Evolutionary conservation across 2,888 invertebrate species (phyloP), one percentile per base, ranked within the genome.

Genomic region (Pristionchus maxplancki): DNA sequence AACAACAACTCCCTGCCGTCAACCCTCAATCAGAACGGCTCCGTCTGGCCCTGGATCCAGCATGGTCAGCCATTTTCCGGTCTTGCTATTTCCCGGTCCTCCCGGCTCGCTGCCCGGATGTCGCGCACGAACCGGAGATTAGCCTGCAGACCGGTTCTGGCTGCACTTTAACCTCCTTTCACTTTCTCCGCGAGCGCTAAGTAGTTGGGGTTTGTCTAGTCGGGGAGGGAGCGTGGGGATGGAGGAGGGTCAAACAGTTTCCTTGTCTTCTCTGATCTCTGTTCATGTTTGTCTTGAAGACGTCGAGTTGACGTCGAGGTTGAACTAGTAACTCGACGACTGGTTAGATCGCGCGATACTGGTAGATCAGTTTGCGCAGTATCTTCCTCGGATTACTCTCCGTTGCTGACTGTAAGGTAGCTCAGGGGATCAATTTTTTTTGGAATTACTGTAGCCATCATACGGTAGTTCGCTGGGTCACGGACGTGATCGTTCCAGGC

Each of bases 1-100:
- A 83, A 83, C 82, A 83, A 83, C 34, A 83, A 83, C 82, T 34
- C 53, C 53, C 34, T 81, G 3, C 81, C 81, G 20, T 37, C 82
- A 8, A 34, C 82, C 24, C 82, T 83, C n/a, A 83, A 83, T 24
- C 82, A 83, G 53, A 83, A 83, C 82, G 17, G 48, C 4, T 71
- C 71, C 34, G 53, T 83, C 53, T 83, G 82, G 62, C 85, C 85
- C 53, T 85, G 85, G 85, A 40, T 85, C 24, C 85, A 82, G 82
- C 82, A 85, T 31, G 85, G 85, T 85, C 24, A 85, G 85, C n/a
- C 17, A 58, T 53, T 48, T 37, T 58, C 53, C 31, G 53, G 62
- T 24, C 64, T 31, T 40, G 64, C 9, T 40, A 40, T 37, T 40
- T 40, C 74, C 3, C 17, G 31, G 31, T 34, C 20, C 53, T 34